A percentile compares a stretch with the other conserved stretches of the same genome.
These are phyloP conservation scores for Amiota mariae DNA, from an alignment of 2,888 invertebrate species.

Conservation along the genomic window DNA sequence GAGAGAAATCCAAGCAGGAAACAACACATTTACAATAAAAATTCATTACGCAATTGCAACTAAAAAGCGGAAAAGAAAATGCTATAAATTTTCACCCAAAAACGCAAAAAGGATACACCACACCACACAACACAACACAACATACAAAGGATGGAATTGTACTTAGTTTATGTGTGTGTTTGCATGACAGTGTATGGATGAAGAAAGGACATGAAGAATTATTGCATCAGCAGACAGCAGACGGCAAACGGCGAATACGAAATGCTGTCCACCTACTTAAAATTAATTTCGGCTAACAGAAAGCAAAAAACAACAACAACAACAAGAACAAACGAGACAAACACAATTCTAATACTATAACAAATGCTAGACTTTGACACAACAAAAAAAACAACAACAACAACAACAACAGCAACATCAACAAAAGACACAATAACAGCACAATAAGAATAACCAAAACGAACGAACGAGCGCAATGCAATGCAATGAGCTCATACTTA, in stretches of 20 bases:
- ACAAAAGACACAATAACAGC: constrained; percentile 26
- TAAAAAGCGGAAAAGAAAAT: constrained; percentile 61
- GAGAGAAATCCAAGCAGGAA: constrained; percentile 1
- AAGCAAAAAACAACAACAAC: constrained; percentile 24
- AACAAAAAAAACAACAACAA: constrained; percentile 34
- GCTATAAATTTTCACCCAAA: constrained; percentile 60
- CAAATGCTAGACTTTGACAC: not conserved
- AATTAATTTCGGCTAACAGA: constrained; percentile 57
- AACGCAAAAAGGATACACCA: constrained; percentile 30
- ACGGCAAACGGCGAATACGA: constrained; percentile 15
- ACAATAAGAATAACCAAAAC: constrained; percentile 26
- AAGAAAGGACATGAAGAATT: constrained; percentile 56
- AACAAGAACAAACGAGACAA: constrained; percentile 26
- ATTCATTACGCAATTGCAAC: constrained; percentile 62
- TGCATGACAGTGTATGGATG: not conserved
- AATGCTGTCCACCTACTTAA: constrained; percentile 67
- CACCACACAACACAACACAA: constrained; percentile 24
- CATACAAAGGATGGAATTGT: not conserved
- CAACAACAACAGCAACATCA: constrained; percentile 24
- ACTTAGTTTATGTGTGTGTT: not conserved
- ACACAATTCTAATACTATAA: not conserved
- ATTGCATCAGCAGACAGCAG: constrained; percentile 52
- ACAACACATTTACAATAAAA: constrained; percentile 58
- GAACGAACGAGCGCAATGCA: constrained; percentile 19
- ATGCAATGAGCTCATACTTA: constrained; percentile 29